Base-by-base conservation (phyloP, 2,888 invertebrate species). In the Oxycera nigricornis region DNA sequence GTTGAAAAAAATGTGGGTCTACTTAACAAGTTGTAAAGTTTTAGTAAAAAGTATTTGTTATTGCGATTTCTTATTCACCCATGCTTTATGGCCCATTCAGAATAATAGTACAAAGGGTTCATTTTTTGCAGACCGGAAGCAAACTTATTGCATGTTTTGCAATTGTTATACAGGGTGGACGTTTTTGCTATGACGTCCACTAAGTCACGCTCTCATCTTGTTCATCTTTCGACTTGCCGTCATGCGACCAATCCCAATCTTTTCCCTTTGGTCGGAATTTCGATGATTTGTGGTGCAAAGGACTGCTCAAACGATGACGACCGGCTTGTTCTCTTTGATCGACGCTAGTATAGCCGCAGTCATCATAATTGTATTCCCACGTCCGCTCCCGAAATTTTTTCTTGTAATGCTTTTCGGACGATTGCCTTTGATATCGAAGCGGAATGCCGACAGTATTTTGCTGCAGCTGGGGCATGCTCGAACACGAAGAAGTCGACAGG, bases 371-470 rank as follows among this genome's bases (percentile, higher is more conserved):
- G 74, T 82, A 85, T 87, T 88, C 91, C 91, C 91, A 83, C 87
- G 90, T 86, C 88, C 92, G 81, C 90, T 92, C 92, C 86, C 93
- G 93, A 86, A 92, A 92, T 82, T 94, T 93, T 87, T 94, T 94
- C 86, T 94, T 94, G 85, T 93, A 94, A 86, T 93, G 93, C 79
- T 89, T 88, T 79, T 90, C 90, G 0, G 87, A 86, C 1, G 85
- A 85, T 78, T 89, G 88, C 39, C 90, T 86, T 79, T 90, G 90
- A 81, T 90, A 90, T 80, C 90, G 89, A 9, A 89, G 81, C 3
- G 90, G 89, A 82, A 85, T 88, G 82, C 80, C 88, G 78, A 80
- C 86, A 82, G 68, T 86, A 81, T 52, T 86, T 22, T 73, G 70
- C 11, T 77, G 73, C 28, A 55, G 62, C 31, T 75, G 76, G 17